These are phyloP conservation scores for Philereme transversata DNA, from an alignment of 2,888 invertebrate genomes.

Conservation along the genomic window DNA sequence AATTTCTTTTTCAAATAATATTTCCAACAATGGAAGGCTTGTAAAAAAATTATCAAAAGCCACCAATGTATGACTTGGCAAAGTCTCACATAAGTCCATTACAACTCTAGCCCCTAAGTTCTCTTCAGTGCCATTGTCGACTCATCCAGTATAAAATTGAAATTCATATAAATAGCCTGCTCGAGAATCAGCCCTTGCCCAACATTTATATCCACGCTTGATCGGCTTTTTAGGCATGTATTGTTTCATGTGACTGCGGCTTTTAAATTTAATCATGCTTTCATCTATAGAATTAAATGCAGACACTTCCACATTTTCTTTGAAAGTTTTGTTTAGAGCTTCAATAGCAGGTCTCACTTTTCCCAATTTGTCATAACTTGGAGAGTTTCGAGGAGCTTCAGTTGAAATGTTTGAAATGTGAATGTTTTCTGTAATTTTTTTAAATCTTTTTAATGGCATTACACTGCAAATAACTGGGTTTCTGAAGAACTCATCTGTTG, in stretches of 20 bases:
- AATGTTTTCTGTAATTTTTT: no score
- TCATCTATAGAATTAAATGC: constrained; percentile 39
- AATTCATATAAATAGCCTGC: no score
- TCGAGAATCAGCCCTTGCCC: constrained; percentile 34
- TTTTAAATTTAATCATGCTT: constrained; percentile 47
- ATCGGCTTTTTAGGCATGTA: constrained; percentile 37
- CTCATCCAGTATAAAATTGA: constrained; percentile 11
- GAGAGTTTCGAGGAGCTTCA: constrained; percentile 31
- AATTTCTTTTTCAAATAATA: constrained; percentile 37
- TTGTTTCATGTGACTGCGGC: constrained; percentile 37
- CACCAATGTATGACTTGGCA: constrained; percentile 40
- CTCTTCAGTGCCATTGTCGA: constrained; percentile 23
- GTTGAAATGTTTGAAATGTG: no score
- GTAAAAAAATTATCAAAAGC: constrained; percentile 50
- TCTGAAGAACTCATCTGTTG: no score
- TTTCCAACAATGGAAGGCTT: constrained; percentile 33
- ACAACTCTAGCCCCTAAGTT: constrained; percentile 33
- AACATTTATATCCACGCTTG: constrained; percentile 30
- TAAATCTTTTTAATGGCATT: no score
- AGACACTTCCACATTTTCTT: constrained; percentile 32
- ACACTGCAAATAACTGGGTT: no score
- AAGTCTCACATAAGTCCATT: constrained; percentile 31
- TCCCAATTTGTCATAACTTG: constrained; percentile 42
- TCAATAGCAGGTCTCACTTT: constrained; percentile 40
- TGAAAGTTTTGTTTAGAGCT: constrained; percentile 38